Base-by-base conservation (phyloP, 2,797 vertebrate species). In the Benthosema pterotum region DNA sequence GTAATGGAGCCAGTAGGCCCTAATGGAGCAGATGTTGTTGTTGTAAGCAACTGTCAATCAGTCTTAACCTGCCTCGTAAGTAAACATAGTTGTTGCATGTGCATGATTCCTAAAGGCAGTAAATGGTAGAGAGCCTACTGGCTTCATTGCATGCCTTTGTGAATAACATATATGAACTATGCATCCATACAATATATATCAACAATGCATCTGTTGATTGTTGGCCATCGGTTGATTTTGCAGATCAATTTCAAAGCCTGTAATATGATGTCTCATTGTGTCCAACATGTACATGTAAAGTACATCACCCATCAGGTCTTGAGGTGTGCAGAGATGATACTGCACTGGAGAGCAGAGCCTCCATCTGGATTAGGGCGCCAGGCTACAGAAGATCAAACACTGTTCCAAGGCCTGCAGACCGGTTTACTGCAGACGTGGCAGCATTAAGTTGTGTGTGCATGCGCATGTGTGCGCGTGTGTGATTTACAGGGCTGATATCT, bases 401-500 rank as follows among this genome's bases (percentile, higher is more conserved):
- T 61, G 61, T 38, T 22, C 47, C 55, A 53, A 76, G 63, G 50
- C 47, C 75, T 62, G 74, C 67, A 80, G 65, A 77, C 67, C 64
- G 46, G 51, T 72, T 69, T 66, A 66, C 32, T 67, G 74, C 49
- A 52, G 67, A 76, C 16, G 45, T 56, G 67, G 73, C 74, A 74
- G 65, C 72, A 62, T 74, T 60, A 74, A 77, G 75, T 83, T 75
- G 66, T n/a, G n/a, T 14, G 45, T 46, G 45, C 8, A 9, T 8
- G 32, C 8, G 8, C 28, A 4, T 6, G 5, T 6, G 28, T 32
- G 28, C 28, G 78, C 80, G 75, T 69, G 72, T 77, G 76, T 84
- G 84, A 85, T 86, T 87, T 90, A 74, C 60, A 62, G 72, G 71
- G 51, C 58, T 56, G 70, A 78, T 83, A 75, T 85, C 78, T 84